These are phyloP conservation scores for Masticophis lateralis DNA, from an alignment of 2,797 vertebrate genomes.

Conservation along the genomic window DNA sequence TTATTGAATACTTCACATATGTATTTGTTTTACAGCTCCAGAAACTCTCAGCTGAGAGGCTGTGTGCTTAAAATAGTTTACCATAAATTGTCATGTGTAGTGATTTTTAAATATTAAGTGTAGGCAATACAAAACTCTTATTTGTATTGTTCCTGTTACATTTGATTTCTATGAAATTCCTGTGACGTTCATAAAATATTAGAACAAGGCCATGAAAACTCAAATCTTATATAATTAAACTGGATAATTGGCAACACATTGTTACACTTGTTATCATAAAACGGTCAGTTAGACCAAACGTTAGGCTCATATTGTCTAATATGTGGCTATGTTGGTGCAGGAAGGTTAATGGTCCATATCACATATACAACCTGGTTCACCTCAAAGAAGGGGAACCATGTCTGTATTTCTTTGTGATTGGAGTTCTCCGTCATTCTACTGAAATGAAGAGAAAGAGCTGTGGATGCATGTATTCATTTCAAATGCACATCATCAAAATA, in stretches of 20 bases:
- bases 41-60: constrained; percentile 17
- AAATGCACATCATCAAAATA: background rate
- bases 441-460: background rate
- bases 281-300: constrained; percentile 30
- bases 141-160: background rate
- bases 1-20: background rate
- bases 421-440: background rate
- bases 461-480: background rate
- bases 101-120: background rate
- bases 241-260: constrained; percentile 3
- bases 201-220: background rate
- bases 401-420: background rate
- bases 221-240: constrained; percentile 24
- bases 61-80: constrained; percentile 36
- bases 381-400: background rate
- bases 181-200: background rate
- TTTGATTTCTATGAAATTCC: background rate
- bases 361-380: background rate
- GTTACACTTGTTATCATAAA: constrained; percentile 9
- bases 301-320: background rate
- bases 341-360: background rate
- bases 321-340: background rate
- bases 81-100: constrained; percentile 8
- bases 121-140: background rate
- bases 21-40: constrained; percentile 8